A percentile compares a stretch with the other conserved stretches of the same genome.
These are phyloP conservation scores for Lanistes nyassanus DNA, from an alignment of 1,140 invertebrate species.

Conservation along the genomic window DNA sequence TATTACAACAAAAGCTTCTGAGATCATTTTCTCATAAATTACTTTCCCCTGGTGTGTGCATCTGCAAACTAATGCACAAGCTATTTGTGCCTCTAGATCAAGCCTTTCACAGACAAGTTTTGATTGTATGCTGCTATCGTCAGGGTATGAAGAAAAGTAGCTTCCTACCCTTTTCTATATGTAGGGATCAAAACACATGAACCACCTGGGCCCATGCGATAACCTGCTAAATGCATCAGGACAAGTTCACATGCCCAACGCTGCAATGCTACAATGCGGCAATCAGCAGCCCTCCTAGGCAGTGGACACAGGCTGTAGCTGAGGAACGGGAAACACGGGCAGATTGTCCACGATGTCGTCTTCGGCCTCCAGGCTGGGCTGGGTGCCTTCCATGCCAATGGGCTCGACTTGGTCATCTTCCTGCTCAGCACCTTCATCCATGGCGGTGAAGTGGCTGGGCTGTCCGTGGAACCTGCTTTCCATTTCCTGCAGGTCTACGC, in stretches of 20 bases:
- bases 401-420: slow-evolving; percentile 14
- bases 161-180: not conserved
- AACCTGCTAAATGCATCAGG: not conserved
- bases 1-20: too few species aligned
- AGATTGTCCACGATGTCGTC: slow-evolving; percentile 17
- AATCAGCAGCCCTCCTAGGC: not conserved
- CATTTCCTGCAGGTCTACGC: not conserved
- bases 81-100: too few species aligned
- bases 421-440: not conserved
- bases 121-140: too few species aligned
- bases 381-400: slow-evolving; percentile 11
- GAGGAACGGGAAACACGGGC: slow-evolving; percentile 20
- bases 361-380: slow-evolving; percentile 16
- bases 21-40: too few species aligned
- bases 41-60: too few species aligned
- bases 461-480: not conserved
- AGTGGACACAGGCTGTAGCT: slow-evolving; percentile 19
- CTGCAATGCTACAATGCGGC: not conserved
- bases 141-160: too few species aligned
- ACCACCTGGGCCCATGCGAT: not conserved
- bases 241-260: too few species aligned
- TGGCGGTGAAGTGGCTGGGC: not conserved
- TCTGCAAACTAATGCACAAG: too few species aligned
- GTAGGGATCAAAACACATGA: too few species aligned
- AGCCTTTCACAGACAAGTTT: too few species aligned